Percentiles rank a stretch among this genome's conserved stretches.
phyloP scores from a whole-genome alignment of 2,113 vertebrate genomes.

The Mustela lutreola region DNA sequence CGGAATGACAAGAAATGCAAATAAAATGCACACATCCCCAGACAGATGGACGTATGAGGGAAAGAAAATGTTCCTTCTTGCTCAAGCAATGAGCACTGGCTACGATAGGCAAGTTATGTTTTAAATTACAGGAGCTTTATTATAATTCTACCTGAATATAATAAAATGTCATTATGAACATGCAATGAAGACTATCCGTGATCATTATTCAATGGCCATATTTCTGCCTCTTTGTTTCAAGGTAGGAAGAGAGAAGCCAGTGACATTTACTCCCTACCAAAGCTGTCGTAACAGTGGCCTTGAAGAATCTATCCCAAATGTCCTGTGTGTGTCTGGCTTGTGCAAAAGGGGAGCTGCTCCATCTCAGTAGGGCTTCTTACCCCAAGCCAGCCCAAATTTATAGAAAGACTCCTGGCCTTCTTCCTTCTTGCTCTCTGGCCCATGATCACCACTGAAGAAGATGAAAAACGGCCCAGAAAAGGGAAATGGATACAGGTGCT shows the following conservation, averaged over 20 bases:
- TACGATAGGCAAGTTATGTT: not conserved
- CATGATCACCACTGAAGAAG: not conserved
- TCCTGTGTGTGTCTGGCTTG: not conserved
- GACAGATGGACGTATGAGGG: not conserved
- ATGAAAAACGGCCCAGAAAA: not conserved
- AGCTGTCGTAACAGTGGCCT: not conserved
- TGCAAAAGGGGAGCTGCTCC: not conserved
- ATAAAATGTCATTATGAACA: not conserved
- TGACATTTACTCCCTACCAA: not conserved
- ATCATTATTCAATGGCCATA: not conserved
- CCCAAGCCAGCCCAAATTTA: not conserved
- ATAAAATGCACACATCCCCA: not conserved
- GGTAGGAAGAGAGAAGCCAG: not conserved
- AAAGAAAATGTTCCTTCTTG: not conserved
- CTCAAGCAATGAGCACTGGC: not conserved
- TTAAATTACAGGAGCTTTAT: not conserved
- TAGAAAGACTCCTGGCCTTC: not conserved
- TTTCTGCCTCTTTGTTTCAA: slow-evolving; percentile 7
- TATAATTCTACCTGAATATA: not conserved
- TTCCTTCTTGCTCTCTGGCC: not conserved
- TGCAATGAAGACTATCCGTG: not conserved
- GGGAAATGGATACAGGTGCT: not conserved
- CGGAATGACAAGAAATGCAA: not conserved
- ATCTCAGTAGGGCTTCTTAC: not conserved
- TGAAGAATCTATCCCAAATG: not conserved